phyloP scores from a whole-genome alignment of 2,113 vertebrate species.

The Accipiter cooperii region DNA sequence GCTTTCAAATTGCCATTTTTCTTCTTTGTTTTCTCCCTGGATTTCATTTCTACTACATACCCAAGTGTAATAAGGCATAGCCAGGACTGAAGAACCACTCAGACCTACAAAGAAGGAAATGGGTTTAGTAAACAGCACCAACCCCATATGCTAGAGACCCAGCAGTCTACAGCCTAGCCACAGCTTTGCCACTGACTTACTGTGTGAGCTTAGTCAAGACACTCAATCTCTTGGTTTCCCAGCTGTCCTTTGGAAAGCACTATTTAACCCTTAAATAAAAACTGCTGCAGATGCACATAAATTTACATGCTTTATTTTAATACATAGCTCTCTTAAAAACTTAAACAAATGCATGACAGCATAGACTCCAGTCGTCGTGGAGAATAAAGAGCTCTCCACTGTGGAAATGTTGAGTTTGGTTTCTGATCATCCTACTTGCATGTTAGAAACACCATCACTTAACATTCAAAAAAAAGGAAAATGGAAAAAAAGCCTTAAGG shows the following conservation, averaged over 20 bases:
- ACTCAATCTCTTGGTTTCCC: not conserved
- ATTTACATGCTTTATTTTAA: not conserved
- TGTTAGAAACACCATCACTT: not conserved
- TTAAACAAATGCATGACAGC: not conserved
- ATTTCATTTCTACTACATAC: not conserved
- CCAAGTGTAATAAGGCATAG: not conserved
- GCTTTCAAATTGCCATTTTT: not conserved
- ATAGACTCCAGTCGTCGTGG: not conserved
- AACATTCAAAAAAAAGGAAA: not conserved
- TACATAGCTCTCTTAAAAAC: not conserved
- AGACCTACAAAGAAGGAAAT: not conserved
- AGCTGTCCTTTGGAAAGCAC: not conserved
- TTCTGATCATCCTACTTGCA: not conserved
- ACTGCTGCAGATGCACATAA: fast-evolving
- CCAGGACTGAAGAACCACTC: not conserved
- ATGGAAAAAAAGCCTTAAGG: not conserved
- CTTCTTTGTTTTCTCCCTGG: not conserved
- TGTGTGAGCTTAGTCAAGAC: not conserved
- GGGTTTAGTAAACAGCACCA: not conserved
- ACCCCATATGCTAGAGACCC: not conserved
- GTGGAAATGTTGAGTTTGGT: not conserved
- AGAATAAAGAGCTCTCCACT: not conserved
- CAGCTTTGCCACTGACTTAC: not conserved
- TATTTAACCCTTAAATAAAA: not conserved
- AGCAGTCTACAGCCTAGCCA: not conserved